A percentile compares a stretch with the other conserved stretches of the same genome.
phyloP scores from a whole-genome alignment of 2,113 vertebrate species.

The Pelobates fuscus region DNA sequence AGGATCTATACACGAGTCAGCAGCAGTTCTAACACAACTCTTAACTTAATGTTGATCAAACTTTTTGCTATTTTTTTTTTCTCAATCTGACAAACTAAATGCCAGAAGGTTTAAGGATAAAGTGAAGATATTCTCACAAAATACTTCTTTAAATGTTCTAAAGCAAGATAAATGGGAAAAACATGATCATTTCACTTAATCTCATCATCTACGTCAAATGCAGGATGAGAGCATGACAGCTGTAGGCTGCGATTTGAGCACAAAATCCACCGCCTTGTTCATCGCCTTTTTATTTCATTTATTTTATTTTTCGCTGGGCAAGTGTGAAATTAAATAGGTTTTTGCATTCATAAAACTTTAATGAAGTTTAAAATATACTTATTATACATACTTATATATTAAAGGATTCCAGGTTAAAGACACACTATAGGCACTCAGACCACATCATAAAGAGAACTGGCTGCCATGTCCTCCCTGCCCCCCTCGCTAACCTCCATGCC shows the following conservation, averaged over 20 bases:
- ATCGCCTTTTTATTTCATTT: conserved; percentile 41
- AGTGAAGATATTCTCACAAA: neutral
- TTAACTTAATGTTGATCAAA: too few relatives aligned
- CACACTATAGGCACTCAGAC: too few relatives aligned
- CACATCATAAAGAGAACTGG: too few relatives aligned
- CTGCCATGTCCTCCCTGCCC: too few relatives aligned
- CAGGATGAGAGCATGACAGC: conserved; percentile 8
- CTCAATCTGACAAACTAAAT: too few relatives aligned
- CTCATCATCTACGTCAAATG: neutral
- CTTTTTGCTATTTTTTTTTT: too few relatives aligned
- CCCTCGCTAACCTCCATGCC: too few relatives aligned
- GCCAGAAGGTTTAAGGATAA: neutral
- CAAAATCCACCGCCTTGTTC: conserved; percentile 21
- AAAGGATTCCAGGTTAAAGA: too few relatives aligned
- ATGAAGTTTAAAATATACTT: conserved; percentile 1
- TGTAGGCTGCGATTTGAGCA: conserved; percentile 1
- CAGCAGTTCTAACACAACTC: too few relatives aligned
- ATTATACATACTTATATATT: too few relatives aligned
- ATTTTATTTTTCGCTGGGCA: conserved; percentile 31
- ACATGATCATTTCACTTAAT: neutral
- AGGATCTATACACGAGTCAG: too few relatives aligned
- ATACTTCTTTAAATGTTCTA: neutral
- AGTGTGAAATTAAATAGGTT: conserved; percentile 47
- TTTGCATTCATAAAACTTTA: conserved; percentile 40
- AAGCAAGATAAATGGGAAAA: neutral